Evolutionary conservation across 2,113 vertebrate species (phyloP).

Genomic region (Phylloscopus whistleri): DNA sequence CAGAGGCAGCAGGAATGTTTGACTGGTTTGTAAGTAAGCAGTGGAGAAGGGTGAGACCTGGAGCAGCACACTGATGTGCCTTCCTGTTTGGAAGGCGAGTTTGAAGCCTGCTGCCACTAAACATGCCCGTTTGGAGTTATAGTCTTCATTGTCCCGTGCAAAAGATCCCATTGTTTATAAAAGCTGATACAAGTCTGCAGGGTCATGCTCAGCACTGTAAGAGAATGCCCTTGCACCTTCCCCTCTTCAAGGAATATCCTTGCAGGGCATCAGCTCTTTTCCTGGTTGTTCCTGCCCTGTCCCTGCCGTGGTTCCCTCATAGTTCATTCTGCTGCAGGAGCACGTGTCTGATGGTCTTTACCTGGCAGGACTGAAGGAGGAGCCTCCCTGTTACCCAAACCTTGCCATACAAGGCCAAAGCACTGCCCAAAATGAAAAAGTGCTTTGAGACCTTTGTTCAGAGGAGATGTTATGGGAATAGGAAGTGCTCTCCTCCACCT

Average conservation of each 20-base stretch:
- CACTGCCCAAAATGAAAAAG: neutral
- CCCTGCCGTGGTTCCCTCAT: neutral
- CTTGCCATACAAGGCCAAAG: neutral
- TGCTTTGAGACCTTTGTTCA: neutral
- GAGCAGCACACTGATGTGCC: neutral
- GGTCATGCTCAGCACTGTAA: fast-evolving
- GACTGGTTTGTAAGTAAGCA: neutral
- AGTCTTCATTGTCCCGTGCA: neutral
- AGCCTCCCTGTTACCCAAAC: neutral
- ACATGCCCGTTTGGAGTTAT: neutral
- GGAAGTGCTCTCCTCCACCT: neutral
- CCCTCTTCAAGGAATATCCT: neutral
- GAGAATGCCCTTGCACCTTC: neutral
- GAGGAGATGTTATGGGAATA: neutral
- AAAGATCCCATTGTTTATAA: neutral
- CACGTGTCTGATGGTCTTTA: neutral
- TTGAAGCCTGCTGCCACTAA: neutral
- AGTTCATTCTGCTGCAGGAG: neutral
- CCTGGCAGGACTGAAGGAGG: neutral
- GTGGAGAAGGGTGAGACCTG: neutral
- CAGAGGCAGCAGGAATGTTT: neutral
- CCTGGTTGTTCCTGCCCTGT: neutral
- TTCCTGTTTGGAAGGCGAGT: neutral
- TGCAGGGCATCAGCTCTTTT: neutral
- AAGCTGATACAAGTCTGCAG: neutral